Evolutionary conservation across 2,113 vertebrate genomes (phyloP).

Genomic region (Thomomys bottae): DNA sequence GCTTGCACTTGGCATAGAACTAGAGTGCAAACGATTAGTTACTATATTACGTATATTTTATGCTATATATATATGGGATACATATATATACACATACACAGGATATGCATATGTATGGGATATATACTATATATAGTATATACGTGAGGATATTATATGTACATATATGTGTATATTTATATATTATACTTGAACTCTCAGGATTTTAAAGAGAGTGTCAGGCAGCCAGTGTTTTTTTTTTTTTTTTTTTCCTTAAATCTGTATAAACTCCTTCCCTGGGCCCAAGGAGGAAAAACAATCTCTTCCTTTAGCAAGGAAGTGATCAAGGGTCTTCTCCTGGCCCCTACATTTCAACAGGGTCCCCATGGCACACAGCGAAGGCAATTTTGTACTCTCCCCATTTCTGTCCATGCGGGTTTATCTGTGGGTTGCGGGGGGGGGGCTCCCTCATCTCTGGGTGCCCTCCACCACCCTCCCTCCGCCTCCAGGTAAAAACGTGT

Average conservation of each 20-base stretch:
- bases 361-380: not conserved
- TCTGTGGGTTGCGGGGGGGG: constrained; percentile 50
- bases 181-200: constrained; percentile 62
- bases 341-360: constrained; percentile 3
- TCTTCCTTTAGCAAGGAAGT: constrained; percentile 73
- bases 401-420: constrained; percentile 21
- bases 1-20: not conserved
- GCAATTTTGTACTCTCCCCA: constrained; percentile 58
- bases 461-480: constrained; percentile 55
- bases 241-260: too few relatives aligned
- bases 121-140: too few relatives aligned
- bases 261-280: not conserved
- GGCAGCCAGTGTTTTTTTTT: not conserved
- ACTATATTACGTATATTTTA: not conserved
- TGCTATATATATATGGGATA: not conserved
- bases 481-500: constrained; percentile 67
- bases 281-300: constrained; percentile 9
- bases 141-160: too few relatives aligned
- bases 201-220: not conserved
- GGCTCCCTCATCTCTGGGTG: constrained; percentile 36
- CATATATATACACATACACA: too few relatives aligned
- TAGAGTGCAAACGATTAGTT: not conserved
- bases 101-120: too few relatives aligned
- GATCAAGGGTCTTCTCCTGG: constrained; percentile 66
- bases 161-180: not conserved